Evolutionary conservation across 1,140 invertebrate species (phyloP).

Genomic region (Aleiodes sp.): DNA sequence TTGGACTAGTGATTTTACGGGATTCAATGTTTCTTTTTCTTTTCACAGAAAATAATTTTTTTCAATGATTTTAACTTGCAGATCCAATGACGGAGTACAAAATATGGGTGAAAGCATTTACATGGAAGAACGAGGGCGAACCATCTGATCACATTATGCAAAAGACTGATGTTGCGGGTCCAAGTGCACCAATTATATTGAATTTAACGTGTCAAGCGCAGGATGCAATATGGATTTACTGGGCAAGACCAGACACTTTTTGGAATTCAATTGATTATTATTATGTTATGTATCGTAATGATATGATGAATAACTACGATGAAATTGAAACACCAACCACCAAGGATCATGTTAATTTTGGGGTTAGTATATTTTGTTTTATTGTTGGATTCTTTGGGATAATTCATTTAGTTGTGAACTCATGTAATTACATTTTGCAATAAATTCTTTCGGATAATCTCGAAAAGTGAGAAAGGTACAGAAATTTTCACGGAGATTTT

Average conservation of each 20-base stretch:
- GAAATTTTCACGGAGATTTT: too few species aligned
- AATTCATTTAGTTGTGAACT: background rate
- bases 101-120: conserved; percentile 85
- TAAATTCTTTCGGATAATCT: too few species aligned
- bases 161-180: conserved; percentile 83
- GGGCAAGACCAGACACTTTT: conserved; percentile 78
- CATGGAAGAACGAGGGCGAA: conserved; percentile 77
- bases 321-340: conserved; percentile 72
- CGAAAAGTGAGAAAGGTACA: too few species aligned
- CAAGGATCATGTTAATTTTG: conserved; percentile 70
- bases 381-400: background rate
- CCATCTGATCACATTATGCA: conserved; percentile 77
- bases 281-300: conserved; percentile 76
- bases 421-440: too few species aligned
- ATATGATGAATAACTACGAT: conserved; percentile 69
- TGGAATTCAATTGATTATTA: conserved; percentile 83
- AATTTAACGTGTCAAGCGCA: conserved; percentile 84
- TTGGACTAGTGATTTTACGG: too few species aligned
- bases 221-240: conserved; percentile 81
- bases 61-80: conserved; percentile 61
- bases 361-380: conserved; percentile 62
- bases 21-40: background rate
- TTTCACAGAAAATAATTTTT: background rate
- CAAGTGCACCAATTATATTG: conserved; percentile 79
- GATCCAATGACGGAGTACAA: conserved; percentile 85